Base-by-base conservation (phyloP, 2,888 invertebrate genomes). In the Habrosyne pyritoides region DNA sequence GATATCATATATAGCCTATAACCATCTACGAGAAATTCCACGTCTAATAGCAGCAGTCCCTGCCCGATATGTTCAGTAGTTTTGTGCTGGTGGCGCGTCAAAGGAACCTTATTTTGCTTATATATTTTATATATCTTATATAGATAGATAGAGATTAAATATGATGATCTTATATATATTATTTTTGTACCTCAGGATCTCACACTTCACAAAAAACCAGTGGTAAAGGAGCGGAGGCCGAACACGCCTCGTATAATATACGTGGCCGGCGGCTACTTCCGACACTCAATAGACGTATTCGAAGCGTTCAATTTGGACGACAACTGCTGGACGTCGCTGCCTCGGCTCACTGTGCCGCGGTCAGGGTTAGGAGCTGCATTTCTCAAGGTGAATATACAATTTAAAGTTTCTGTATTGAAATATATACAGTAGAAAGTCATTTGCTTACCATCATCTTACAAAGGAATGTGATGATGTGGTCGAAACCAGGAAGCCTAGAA, bases 241-340 rank as follows among this genome's bases (percentile, higher is more conserved):
- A 97, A 97, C 83, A 96, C 97, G 28, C 97, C 98, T 0, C 94
- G 97, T 55, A 96, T 98, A 64, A 97, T 98, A 65, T 98, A 98
- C 87, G 95, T 98, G 47, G 98, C 97, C 10, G 98, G 98, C 12
- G 98, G 98, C 0, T 98, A 98, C 87, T 94, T 95, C 67, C 93
- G 96, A 59, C 96, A 98, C 79, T 98, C 98, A 0, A 91, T 98
- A 59, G 97, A 97, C 81, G 94, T 96, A 61, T 93, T 98, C 74
- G 98, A 98, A 83, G 97, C 97, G 0, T 98, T 96, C 83, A 98
- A 98, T 84, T 95, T 97, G 12, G 96, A 97, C 72, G 97, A 97
- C 71, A 95, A 95, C 81, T 94, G 95, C 47, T 98, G 98, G 98
- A 94, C 94, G 47, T 94, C 95, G 53, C 91, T 98, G 61, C 96